These are phyloP conservation scores for Zoanthus gigantus DNA, from an alignment of 92 coral and sea anemone genomes.

Conservation along the genomic window DNA sequence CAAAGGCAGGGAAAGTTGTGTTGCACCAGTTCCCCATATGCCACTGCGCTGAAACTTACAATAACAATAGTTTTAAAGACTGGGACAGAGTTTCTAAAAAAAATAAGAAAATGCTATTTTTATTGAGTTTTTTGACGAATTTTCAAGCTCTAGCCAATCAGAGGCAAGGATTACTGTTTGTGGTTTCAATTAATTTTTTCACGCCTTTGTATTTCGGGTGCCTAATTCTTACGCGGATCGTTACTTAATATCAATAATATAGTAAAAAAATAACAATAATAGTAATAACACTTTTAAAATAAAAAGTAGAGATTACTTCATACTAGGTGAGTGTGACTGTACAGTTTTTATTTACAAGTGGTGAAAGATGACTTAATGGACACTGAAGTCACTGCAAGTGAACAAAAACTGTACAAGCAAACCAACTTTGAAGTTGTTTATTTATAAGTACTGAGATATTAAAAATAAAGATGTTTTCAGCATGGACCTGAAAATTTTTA, in stretches of 20 bases:
- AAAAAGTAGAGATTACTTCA: no score
- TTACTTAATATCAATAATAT: no score
- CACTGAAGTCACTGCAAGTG: no score
- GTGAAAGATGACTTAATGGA: no score
- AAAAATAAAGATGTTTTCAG: no score
- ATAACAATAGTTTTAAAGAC: background rate
- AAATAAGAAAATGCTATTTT: background rate
- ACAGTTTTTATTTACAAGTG: no score
- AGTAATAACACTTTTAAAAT: no score
- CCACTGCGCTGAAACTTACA: conserved; percentile 10
- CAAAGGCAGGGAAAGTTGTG: conserved; percentile 6
- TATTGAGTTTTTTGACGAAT: conserved; percentile 13
- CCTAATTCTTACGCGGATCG: background rate
- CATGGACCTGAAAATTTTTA: no score
- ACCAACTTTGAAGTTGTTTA: no score
- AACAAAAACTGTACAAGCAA: no score
- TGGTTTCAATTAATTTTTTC: background rate
- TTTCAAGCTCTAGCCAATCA: background rate
- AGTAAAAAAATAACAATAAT: background rate
- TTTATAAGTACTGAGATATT: no score
- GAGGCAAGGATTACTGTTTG: conserved; percentile 7
- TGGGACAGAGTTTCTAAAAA: background rate
- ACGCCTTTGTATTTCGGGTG: conserved; percentile 6
- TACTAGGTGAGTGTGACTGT: no score
- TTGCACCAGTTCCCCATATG: conserved; percentile 24